phyloP scores from a whole-genome alignment of 2,113 vertebrate species.

The rat (Rattus norvegicus) region DNA sequence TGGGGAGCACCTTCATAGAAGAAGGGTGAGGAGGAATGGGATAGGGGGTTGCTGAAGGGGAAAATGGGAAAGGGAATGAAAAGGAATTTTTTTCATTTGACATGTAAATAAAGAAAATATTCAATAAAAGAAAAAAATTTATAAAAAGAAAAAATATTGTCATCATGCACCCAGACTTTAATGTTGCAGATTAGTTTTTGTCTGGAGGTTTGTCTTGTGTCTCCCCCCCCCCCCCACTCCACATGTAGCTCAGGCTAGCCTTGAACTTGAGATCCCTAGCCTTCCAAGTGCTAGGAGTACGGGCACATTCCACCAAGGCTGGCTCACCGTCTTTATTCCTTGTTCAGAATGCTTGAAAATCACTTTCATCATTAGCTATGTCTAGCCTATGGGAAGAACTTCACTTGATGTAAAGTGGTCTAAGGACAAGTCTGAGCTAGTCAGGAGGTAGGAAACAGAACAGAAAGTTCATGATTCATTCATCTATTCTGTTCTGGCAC shows the following conservation, averaged over 20 bases:
- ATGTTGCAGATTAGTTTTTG: neutral
- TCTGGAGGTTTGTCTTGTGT: neutral
- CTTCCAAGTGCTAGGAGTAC: neutral
- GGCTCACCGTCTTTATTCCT: neutral
- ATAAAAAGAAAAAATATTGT: neutral
- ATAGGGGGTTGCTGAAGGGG: too few species aligned
- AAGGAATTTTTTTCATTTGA: too few species aligned
- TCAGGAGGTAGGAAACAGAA: constrained; percentile 50
- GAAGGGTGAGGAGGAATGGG: too few species aligned
- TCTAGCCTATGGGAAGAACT: constrained; percentile 50
- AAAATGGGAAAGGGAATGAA: too few species aligned
- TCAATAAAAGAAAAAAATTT: too few species aligned
- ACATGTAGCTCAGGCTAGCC: neutral
- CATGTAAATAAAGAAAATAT: too few species aligned
- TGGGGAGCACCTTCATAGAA: too few species aligned
- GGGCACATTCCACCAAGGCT: neutral
- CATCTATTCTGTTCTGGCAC: neutral
- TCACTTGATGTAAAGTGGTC: constrained; percentile 31
- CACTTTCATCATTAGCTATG: constrained; percentile 3
- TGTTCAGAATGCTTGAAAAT: constrained; percentile 17
- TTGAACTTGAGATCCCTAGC: neutral
- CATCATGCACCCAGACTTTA: neutral
- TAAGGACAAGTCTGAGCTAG: constrained; percentile 31
- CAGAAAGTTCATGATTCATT: constrained; percentile 65
- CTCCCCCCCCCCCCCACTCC: too few species aligned